Evolutionary conservation across 2,113 vertebrate genomes (phyloP), one percentile per base, ranked within the genome.

Genomic region (Phoxinus phoxinus): DNA sequence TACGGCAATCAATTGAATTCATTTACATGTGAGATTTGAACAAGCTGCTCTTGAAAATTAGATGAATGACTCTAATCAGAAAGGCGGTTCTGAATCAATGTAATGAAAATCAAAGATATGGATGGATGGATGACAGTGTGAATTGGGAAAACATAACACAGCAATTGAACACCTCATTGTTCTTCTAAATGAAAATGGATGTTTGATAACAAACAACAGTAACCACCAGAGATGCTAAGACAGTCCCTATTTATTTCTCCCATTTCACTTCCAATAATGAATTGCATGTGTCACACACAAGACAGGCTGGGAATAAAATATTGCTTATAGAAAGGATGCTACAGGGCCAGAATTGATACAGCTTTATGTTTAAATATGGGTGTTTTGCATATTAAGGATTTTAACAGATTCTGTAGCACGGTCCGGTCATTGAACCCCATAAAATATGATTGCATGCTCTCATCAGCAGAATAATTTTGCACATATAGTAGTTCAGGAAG

Each of bases 171-270:
- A 48, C 61, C 4, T 59, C 3, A 59, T 78, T 30, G 7, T 25
- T 81, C 58, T 17, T 65, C 19, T 81, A 48, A 67, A 81, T 81
- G 8, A 81, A 63, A 61, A 80, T 41, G 6, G 6, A 65, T 61
- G 37, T 79, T 79, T 37, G 27, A 79, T 27, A 61, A 75, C n/a
- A 46, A 61, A 80, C 35, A 63, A 59, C 23, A 65, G 78, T 27
- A 46, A 46, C 59, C 58, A 65, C 53, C 25, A 32, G 48, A 76
- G 74, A 76, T 27, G 25, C 41, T 30, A 76, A 76, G 46, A 21
- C 74, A 32, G 17, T 76, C 13, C 46, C 25, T 32, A 2, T 30
- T 48, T 76, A 53, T 76, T 76, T 53, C 46, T 51, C 2, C 35
- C 15, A 46, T 19, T 80, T 80, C 12, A 81, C 13, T 3, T 25